Evolutionary conservation across 2,797 vertebrate genomes (phyloP).

Genomic region (Molossus molossus): DNA sequence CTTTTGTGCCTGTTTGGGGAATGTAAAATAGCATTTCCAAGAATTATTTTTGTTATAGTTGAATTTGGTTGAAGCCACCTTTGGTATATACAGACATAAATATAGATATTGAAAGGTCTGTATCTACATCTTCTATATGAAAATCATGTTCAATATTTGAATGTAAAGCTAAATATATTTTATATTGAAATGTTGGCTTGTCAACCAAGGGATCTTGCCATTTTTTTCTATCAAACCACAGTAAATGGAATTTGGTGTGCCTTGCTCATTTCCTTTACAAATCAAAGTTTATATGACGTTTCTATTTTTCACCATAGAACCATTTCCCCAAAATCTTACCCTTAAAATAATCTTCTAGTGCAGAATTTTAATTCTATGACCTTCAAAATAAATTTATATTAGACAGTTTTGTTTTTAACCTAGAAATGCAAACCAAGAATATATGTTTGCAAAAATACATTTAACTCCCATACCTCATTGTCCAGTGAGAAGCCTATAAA

Average conservation of each 20-base stretch:
- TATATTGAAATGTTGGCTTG: conserved; percentile 43
- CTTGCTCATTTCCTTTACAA: neutral
- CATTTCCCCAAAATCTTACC: neutral
- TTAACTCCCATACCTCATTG: conserved; percentile 1
- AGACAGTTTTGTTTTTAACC: neutral
- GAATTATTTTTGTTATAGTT: conserved; percentile 72
- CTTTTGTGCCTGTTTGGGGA: conserved; percentile 77
- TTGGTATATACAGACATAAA: neutral
- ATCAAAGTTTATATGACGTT: neutral
- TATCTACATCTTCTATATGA: neutral
- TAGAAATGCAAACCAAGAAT: neutral
- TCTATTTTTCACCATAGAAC: neutral
- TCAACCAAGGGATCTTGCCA: conserved; percentile 30
- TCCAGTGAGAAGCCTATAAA: neutral
- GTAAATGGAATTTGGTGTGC: neutral
- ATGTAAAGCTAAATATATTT: conserved; percentile 30
- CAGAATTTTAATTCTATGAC: conserved; percentile 13
- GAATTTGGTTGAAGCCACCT: conserved; percentile 74
- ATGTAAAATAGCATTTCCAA: conserved; percentile 80
- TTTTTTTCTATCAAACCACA: neutral
- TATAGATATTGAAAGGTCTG: neutral
- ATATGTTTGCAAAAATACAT: neutral
- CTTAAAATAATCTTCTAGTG: neutral
- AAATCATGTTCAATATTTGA: conserved; percentile 47
- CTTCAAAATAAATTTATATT: conserved; percentile 37